Base-by-base conservation (phyloP, 2,888 invertebrate species). In the Alviniconcha strummeri region DNA sequence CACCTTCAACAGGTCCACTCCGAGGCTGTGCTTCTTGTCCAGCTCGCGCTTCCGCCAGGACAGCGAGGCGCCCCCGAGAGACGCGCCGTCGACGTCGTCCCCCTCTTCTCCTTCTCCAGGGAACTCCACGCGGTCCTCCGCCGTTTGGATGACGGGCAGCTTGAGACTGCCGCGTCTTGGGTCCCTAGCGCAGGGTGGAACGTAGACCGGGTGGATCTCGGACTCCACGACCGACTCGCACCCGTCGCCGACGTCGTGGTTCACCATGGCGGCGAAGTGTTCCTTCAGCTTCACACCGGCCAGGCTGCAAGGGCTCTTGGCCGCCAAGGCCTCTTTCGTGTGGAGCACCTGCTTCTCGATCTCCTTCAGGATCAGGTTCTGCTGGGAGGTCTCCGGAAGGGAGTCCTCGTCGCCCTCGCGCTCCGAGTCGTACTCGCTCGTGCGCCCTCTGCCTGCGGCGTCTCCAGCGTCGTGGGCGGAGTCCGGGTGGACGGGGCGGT, bases 401-500 rank as follows among this genome's bases (percentile, higher is more conserved):
- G 69, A 80, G 2, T 71, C n/a, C 5, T 17, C 69, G 67, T 80
- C 80, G 19, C 55, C 55, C 6, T 80, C 80, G 4, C 69, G 67
- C 3, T 69, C 69, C 54, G 80, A 69, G 80, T 80, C 80, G 80
- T 80, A 80, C n/a, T 80, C 80, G 69, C 79, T 80, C 52, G 79
- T 79, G 79, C 80, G 80, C 52, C 17, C 69, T 11, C 69, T 69
- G 69, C 69, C 55, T 11, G 69, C 69, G 80, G 13, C 55, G 54
- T 79, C 79, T 15, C 7, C 78, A 15, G 13, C 52, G 15, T 69
- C n/a, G 5, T 9, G 64, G n/a, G 4, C 69, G 17, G 4, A 67
- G 67, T 80, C 69, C 54, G 79, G n/a, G 55, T 15, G 8, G 17
- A 19, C 71, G 7, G 7, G 7, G 71, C 71, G 71, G n/a, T 71